Percentiles rank a stretch among this genome's conserved stretches.
Evolutionary conservation across 37 sponge, comb jelly and placozoan species (phyloP).

Genomic region (Haliclona indistincta): DNA sequence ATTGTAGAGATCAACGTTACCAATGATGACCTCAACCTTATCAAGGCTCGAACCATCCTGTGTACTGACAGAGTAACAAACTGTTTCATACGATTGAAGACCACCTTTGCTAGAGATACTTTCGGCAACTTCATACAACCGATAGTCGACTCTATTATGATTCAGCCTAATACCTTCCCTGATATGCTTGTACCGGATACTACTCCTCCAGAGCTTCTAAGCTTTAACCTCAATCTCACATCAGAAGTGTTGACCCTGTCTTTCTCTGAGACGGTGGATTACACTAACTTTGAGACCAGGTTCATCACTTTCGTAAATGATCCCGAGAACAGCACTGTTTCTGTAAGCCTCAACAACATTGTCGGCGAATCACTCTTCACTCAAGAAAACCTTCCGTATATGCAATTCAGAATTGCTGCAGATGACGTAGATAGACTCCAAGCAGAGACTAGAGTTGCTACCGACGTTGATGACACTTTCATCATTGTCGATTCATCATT

Average conservation of each 20-base stretch:
- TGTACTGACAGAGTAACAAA: slow-evolving; percentile 40
- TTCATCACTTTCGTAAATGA: slow-evolving; percentile 68
- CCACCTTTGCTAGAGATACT: slow-evolving; percentile 79
- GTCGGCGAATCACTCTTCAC: slow-evolving; percentile 15
- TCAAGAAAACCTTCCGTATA: slow-evolving; percentile 24
- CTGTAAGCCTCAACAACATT: slow-evolving; percentile 40
- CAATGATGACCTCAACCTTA: slow-evolving; percentile 64
- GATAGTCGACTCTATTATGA: slow-evolving; percentile 25
- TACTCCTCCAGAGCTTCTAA: slow-evolving; percentile 59
- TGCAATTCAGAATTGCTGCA: slow-evolving; percentile 28
- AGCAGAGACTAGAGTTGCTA: slow-evolving; percentile 69
- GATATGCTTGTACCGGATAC: slow-evolving; percentile 38
- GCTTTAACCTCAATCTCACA: slow-evolving; percentile 76
- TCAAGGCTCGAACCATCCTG: slow-evolving; percentile 50
- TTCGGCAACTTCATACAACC: slow-evolving; percentile 68
- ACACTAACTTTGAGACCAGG: slow-evolving; percentile 42
- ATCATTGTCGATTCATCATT: slow-evolving; percentile 55
- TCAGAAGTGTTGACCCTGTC: slow-evolving; percentile 62
- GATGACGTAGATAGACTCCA: slow-evolving; percentile 68
- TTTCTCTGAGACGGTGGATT: slow-evolving; percentile 81
- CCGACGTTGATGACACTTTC: slow-evolving; percentile 64
- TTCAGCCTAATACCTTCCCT: slow-evolving; percentile 30
- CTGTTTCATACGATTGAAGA: slow-evolving; percentile 74
- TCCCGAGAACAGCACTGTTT: slow-evolving; percentile 42
- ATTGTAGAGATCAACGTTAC: slow-evolving; percentile 53